phyloP scores from a whole-genome alignment of 2,888 invertebrate species.

The Pseudanteris insignis region DNA sequence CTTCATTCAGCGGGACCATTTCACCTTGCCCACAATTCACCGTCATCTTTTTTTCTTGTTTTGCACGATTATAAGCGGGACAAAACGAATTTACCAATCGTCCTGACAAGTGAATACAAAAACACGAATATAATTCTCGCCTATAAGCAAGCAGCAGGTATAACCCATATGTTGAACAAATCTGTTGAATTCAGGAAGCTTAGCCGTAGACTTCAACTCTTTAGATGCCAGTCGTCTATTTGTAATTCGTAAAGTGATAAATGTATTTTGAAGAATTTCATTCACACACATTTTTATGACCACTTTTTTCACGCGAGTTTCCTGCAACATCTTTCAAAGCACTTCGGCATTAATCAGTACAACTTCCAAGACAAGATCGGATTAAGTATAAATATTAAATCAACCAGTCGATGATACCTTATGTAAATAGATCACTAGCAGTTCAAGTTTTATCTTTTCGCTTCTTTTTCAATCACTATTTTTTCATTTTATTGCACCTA shows the following conservation, averaged over 20 bases:
- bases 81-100: slow-evolving; percentile 15
- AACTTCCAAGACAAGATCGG: slow-evolving; percentile 7
- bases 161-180: slow-evolving; percentile 26
- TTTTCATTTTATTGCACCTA: too few relatives aligned
- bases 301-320: slow-evolving; percentile 10
- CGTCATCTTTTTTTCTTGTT: slow-evolving; percentile 3
- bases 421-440: slow-evolving; percentile 5
- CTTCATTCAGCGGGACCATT: too few relatives aligned
- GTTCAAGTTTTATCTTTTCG: too few relatives aligned
- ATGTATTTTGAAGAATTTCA: slow-evolving; percentile 27
- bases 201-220: slow-evolving; percentile 20
- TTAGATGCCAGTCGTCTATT: slow-evolving; percentile 20
- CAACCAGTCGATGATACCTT: not conserved
- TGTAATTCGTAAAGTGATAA: slow-evolving; percentile 28
- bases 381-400: slow-evolving; percentile 13
- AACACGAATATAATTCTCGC: slow-evolving; percentile 23
- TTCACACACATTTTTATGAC: slow-evolving; percentile 16
- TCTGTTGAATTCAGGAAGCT: slow-evolving; percentile 36
- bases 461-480: too few relatives aligned
- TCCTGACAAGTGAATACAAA: slow-evolving; percentile 18
- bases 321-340: slow-evolving; percentile 12
- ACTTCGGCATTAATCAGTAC: slow-evolving; percentile 15
- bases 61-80: slow-evolving; percentile 3
- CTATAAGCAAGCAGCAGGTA: slow-evolving; percentile 10
- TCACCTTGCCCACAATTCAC: too few relatives aligned